Percentiles rank a stretch among this genome's conserved stretches.
phyloP scores from a whole-genome alignment of 30 jellyfish, hydroid and myxozoan genomes.

The Hydractinia symbiolongicarpus region DNA sequence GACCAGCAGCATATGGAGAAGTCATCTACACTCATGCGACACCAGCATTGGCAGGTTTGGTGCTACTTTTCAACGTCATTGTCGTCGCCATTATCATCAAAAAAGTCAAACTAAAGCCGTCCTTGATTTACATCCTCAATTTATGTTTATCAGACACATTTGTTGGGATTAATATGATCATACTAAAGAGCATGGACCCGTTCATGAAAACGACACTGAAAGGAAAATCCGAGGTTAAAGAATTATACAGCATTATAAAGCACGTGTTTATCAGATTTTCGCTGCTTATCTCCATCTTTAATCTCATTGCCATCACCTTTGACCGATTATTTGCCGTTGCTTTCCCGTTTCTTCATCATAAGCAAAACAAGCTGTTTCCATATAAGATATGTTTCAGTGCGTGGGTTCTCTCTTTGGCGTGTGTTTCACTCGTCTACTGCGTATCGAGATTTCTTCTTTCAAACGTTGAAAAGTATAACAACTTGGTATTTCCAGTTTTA shows the following conservation, averaged over 20 bases:
- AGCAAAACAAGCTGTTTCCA: neutral
- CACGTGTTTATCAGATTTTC: constrained; percentile 17
- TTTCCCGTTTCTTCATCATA: neutral
- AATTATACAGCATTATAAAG: neutral
- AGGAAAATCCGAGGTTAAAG: constrained; percentile 1
- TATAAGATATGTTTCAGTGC: neutral
- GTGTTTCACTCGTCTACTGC: constrained; percentile 6
- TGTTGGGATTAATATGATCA: constrained; percentile 8
- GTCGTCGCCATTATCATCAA: neutral
- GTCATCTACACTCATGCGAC: neutral
- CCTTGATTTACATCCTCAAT: constrained; percentile 17
- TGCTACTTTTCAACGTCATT: neutral
- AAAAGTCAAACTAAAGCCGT: neutral
- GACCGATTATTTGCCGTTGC: constrained; percentile 15
- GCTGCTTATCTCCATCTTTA: constrained; percentile 16
- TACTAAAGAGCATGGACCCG: constrained; percentile 15
- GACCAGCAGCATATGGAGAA: constrained; percentile 11
- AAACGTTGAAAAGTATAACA: neutral
- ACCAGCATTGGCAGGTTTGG: constrained; percentile 1
- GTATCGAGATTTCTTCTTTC: neutral
- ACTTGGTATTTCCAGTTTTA: neutral
- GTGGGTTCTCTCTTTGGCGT: constrained; percentile 11
- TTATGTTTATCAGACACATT: neutral
- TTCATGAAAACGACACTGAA: constrained; percentile 16
- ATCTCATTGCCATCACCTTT: neutral